Conservation (phyloP, 2,797 vertebrate species). For the Bucorvus abyssinicus region DNA sequence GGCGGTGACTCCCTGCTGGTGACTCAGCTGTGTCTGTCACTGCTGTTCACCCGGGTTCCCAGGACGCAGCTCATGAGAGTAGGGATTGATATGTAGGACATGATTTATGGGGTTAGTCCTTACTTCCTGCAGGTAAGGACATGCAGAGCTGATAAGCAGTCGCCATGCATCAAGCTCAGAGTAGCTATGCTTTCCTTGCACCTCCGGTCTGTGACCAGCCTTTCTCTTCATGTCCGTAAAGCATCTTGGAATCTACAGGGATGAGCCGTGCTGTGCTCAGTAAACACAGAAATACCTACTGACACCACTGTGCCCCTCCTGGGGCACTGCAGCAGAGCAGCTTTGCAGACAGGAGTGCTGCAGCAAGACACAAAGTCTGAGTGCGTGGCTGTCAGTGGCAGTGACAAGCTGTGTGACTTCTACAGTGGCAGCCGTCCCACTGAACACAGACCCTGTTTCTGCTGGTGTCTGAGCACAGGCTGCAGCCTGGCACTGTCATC, state of each 20-base stretch:
- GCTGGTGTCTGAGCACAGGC: background rate
- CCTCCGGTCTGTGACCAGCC: background rate
- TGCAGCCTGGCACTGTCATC: background rate
- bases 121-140: background rate
- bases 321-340: background rate
- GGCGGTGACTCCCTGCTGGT: background rate
- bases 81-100: background rate
- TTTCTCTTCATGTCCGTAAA: background rate
- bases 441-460: background rate
- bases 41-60: background rate
- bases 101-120: background rate
- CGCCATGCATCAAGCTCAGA: background rate
- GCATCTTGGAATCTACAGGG: rapidly evolving
- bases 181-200: background rate
- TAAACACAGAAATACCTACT: rapidly evolving
- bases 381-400: background rate
- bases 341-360: rapidly evolving
- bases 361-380: background rate
- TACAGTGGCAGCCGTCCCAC: background rate
- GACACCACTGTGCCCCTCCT: rapidly evolving
- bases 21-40: background rate
- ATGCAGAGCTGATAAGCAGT: rapidly evolving
- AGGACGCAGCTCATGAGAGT: background rate
- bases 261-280: background rate
- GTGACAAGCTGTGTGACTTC: too few species aligned